These are phyloP conservation scores for Rosalia funebris DNA, from an alignment of 2,888 invertebrate genomes.

Conservation along the genomic window DNA sequence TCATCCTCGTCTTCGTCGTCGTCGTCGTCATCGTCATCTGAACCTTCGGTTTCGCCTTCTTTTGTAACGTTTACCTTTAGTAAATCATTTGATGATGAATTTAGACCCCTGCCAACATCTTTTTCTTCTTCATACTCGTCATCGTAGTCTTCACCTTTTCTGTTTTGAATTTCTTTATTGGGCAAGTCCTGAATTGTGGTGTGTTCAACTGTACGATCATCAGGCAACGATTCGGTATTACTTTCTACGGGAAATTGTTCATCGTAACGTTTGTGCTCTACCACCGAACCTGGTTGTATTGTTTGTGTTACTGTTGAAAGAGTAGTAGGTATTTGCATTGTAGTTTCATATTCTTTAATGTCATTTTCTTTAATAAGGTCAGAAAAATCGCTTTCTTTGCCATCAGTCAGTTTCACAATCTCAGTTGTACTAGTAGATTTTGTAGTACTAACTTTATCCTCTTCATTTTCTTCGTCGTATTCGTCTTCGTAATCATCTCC, in stretches of 20 bases:
- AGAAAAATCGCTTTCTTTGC: not conserved
- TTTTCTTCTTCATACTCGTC: slow-evolving; percentile 17
- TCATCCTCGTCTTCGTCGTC: slow-evolving; percentile 2
- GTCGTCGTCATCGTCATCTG: not conserved
- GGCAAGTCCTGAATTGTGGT: not conserved
- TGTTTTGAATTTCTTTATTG: slow-evolving; percentile 13
- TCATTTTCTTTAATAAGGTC: slow-evolving; percentile 11
- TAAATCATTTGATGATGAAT: not conserved
- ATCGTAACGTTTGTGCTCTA: no score
- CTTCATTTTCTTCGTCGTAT: slow-evolving; percentile 16
- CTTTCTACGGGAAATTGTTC: slow-evolving; percentile 8
- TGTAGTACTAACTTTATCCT: no score
- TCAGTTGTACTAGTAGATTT: not conserved
- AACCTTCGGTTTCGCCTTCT: no score
- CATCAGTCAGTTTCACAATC: not conserved
- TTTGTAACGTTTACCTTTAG: not conserved
- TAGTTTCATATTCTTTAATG: not conserved
- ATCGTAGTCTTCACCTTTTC: slow-evolving; percentile 10
- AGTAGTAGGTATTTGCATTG: not conserved
- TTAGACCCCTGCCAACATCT: no score
- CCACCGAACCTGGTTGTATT: no score
- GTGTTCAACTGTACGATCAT: not conserved
- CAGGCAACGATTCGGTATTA: not conserved
- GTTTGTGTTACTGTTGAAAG: no score
- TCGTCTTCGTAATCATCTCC: slow-evolving; percentile 36